These are phyloP conservation scores for Scytalopus superciliaris DNA, from an alignment of 2,113 vertebrate species.

Conservation along the genomic window DNA sequence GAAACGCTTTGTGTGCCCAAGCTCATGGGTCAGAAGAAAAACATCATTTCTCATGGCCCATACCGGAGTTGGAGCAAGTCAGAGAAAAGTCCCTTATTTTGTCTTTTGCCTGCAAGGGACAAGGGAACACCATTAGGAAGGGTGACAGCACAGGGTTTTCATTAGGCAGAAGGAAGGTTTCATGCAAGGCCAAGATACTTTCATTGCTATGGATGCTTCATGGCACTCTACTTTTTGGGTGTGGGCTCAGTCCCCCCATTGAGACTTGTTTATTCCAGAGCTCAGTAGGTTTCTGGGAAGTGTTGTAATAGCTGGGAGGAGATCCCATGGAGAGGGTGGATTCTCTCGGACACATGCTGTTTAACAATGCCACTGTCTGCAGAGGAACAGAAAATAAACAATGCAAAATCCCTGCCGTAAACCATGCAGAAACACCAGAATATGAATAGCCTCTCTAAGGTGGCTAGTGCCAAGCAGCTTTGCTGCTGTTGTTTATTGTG, in stretches of 20 bases:
- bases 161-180: slow-evolving; percentile 37
- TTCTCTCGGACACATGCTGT: slow-evolving; percentile 34
- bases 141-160: slow-evolving; percentile 53
- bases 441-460: slow-evolving; percentile 32
- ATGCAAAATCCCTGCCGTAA: slow-evolving; percentile 47
- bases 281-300: slow-evolving; percentile 61
- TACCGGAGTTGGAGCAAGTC: background rate
- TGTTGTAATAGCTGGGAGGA: slow-evolving; percentile 61
- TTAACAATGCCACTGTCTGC: slow-evolving; percentile 60
- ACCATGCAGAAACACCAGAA: slow-evolving; percentile 59
- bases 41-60: background rate
- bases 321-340: slow-evolving; percentile 54
- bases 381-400: slow-evolving; percentile 49
- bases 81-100: slow-evolving; percentile 11
- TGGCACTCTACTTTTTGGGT: slow-evolving; percentile 40
- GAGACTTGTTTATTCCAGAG: slow-evolving; percentile 59
- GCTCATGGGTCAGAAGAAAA: background rate
- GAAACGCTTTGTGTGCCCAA: background rate
- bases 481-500: slow-evolving; percentile 30
- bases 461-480: slow-evolving; percentile 36
- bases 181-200: slow-evolving; percentile 48
- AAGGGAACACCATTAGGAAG: background rate
- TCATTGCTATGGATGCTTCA: slow-evolving; percentile 54
- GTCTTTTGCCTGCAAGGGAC: background rate
- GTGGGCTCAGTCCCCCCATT: slow-evolving; percentile 44